Base-by-base conservation (phyloP, 2,797 vertebrate genomes). In the Channallabes apus region DNA sequence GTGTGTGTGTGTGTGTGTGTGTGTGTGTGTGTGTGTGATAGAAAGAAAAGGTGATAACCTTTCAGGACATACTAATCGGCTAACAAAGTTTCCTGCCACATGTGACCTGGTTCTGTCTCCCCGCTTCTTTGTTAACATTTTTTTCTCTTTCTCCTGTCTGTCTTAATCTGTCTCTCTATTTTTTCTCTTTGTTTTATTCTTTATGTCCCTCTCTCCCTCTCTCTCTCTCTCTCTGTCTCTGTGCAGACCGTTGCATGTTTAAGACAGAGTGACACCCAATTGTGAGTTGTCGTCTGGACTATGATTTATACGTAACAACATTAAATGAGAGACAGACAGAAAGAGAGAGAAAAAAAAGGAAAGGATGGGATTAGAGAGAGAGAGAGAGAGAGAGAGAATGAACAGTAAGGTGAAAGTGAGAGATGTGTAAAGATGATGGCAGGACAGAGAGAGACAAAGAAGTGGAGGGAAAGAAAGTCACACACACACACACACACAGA, bases 31-130 rank as follows among this genome's bases (percentile, higher is more conserved):
- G n/a, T n/a, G n/a, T n/a, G n/a, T n/a, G n/a, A n/a, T n/a, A n/a
- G n/a, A n/a, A n/a, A n/a, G n/a, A n/a, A n/a, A n/a, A n/a, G n/a
- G 72, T 84, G 41, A 54, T 67, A 46, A 32, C 80, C 80, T 82
- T 32, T 78, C 20, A 78, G 76, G 20, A 59, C 56, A 86, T 3
- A 64, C 82, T 94, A 91, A 92, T 93, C 86, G 77, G 90, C 87
- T 91, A 83, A 86, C 80, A 88, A 89, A 91, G 86, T 89, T 90
- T 90, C 89, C 86, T 79, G 22, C 3, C 22, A 92, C 90, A 89
- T 56, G 82, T 92, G 91, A 92, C 87, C 29, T 3, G 56, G 76
- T 83, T 85, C 85, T 77, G 5, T 14, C 72, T 54, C 35, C 18
- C 20, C 9, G 4, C 6, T 14, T 69, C 27, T 58, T 20, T 58